Conservation (phyloP, 1,140 invertebrate species). For the Ooceraea biroi region DNA sequence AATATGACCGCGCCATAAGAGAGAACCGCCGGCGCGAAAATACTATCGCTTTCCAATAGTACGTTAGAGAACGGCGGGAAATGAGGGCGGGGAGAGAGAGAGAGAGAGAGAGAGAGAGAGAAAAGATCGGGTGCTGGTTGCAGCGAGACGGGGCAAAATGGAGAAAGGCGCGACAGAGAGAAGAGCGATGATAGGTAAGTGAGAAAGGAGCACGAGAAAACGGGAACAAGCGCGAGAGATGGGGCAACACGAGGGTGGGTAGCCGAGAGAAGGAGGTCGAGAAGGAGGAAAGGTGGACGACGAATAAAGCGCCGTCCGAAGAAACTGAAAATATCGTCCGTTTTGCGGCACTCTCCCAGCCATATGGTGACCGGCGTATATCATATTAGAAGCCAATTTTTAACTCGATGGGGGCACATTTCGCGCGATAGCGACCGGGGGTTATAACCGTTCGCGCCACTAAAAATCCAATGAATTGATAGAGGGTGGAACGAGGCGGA, state of each 20-base stretch:
- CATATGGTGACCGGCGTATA: conserved; percentile 80
- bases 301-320: conserved; percentile 64
- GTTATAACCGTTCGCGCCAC: conserved; percentile 73
- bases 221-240: not conserved
- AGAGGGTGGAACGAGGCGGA: conserved; percentile 24
- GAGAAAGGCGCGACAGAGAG: not conserved
- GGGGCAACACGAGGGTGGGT: no score
- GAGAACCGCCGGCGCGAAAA: conserved; percentile 78
- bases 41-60: conserved; percentile 80
- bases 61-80: conserved; percentile 59
- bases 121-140: no score
- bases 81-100: not conserved
- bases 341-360: conserved; percentile 74
- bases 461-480: conserved; percentile 82
- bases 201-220: conserved; percentile 11
- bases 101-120: not conserved
- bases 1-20: conserved; percentile 76
- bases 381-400: conserved; percentile 83
- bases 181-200: conserved; percentile 30
- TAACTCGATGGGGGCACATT: conserved; percentile 79
- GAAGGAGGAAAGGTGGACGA: conserved; percentile 51
- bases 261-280: not conserved
- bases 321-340: conserved; percentile 77
- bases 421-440: conserved; percentile 69
- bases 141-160: no score